Conservation (phyloP, 2,113 vertebrate genomes). For the Embiotoca jacksoni region DNA sequence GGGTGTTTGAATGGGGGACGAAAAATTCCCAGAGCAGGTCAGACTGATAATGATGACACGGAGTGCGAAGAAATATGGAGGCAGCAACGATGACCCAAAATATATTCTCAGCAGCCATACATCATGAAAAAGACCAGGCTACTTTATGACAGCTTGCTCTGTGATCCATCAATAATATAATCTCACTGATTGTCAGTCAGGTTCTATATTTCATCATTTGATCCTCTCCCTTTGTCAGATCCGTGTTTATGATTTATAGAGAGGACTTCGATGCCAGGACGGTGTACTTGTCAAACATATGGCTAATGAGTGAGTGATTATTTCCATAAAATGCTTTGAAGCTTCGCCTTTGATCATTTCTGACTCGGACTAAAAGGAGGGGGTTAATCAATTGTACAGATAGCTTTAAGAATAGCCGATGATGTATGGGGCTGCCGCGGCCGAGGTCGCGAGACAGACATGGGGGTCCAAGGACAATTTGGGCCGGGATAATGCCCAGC, state of each 20-base stretch:
- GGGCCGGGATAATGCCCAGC: constrained; percentile 74
- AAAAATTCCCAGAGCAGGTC: constrained; percentile 55
- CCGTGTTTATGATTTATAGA: constrained; percentile 78
- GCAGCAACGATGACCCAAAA: constrained; percentile 75
- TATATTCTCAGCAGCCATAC: constrained; percentile 71
- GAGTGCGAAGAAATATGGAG: constrained; percentile 60
- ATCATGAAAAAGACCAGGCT: constrained; percentile 65
- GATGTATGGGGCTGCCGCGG: constrained; percentile 50
- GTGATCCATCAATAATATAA: constrained; percentile 78
- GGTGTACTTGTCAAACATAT: constrained; percentile 79
- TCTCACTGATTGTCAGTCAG: constrained; percentile 61
- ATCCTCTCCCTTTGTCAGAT: constrained; percentile 69
- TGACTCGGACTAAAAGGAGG: constrained; percentile 61
- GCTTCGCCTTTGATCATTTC: constrained; percentile 75
- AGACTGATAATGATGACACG: constrained; percentile 71
- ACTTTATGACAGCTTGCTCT: constrained; percentile 58
- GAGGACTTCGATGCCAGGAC: constrained; percentile 68
- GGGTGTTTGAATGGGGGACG: constrained; percentile 44
- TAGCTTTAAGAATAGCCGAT: constrained; percentile 62
- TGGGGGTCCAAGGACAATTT: constrained; percentile 81
- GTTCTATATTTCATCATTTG: constrained; percentile 73
- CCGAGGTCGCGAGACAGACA: constrained; percentile 66
- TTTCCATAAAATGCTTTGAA: constrained; percentile 74
- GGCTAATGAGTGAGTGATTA: constrained; percentile 81
- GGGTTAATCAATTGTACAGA: constrained; percentile 64